Base-by-base conservation (phyloP, 2,113 vertebrate species). In the Athene cunicularia region DNA sequence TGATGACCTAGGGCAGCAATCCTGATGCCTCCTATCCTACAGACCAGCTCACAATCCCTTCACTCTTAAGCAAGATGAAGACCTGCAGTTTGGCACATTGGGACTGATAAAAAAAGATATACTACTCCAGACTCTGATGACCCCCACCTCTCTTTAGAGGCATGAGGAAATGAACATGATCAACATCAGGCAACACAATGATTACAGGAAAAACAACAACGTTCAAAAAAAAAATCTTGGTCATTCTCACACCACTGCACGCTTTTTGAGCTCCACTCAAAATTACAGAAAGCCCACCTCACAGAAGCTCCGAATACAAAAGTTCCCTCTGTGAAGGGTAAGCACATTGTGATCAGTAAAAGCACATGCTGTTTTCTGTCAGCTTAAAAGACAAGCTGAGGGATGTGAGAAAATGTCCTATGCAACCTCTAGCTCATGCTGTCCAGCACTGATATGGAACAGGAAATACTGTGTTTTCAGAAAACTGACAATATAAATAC, bases 21-120 rank as follows among this genome's bases (percentile, higher is more conserved):
- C 27, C 26, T 30, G 47, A 35, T 12, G 13, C 28, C 23, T 90
- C 41, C 5, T 52, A 35, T 41, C 23, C 50, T 55, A 33, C 23
- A 74, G 37, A 37, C 8, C 15, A 21, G 3, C 24, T 52, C 53
- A 26, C 7, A 27, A 10, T 22, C 26, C 67, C 27, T 67, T 14
- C 2, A 0, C n/a, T 24, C 39, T 4, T 4, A n/a, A 24, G 32
- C 2, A 1, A 80, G n/a, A 47, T 43, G 63, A 81, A 47, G 30
- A 62, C 23, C 16, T 45, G 28, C 12, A 19, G 35, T 53, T 88
- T 60, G 45, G 9, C 55, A 27, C 1, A 5, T 9, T 12, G 24
- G 24, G 45, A 39, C 6, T 3, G 1, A 35, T 1, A 24, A 13
- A n/a, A 63, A 74, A 16, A 56, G 58, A 77, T 50, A 19, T 28